Base-by-base conservation (phyloP, 2,797 vertebrate genomes). In the Sebastes iracundus region DNA sequence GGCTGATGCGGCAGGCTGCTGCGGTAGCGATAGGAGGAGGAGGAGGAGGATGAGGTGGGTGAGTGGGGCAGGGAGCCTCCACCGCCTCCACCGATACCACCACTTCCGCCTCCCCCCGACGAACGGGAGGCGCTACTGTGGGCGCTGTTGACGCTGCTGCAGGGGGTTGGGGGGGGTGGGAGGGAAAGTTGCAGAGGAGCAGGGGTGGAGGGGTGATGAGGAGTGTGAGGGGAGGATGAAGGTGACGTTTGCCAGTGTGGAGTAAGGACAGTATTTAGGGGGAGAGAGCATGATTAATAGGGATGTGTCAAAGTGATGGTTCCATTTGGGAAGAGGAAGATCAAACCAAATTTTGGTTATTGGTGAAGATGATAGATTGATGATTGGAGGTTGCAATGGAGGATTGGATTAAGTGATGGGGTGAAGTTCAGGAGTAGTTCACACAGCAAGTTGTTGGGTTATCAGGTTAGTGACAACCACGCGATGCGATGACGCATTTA, bases 21-120 rank as follows among this genome's bases (percentile, higher is more conserved):
- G 96, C 96, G 97, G 96, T 98, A 97, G 95, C 96, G 97, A 96
- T 96, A 97, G 95, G 97, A 97, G 93, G 97, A 97, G 95, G 96
- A 87, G 89, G 92, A 90, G 79, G 86, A 97, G 92, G 97, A 96
- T 89, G 97, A 97, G 94, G 96, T 96, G 86, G 97, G 97, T 94
- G 97, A 98, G 96, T 97, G 97, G 85, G 97, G 96, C 93, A 97
- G 96, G 84, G 97, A 96, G 90, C 97, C 96, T 79, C 97, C 93
- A 79, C 90, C 89, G 7, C 85, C 59, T 10, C 80, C 85, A 55
- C 84, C 84, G 68, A 84, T 53, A 84, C 92, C 86, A 60, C 67
- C 84, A 80, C 87, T 87, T 61, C 91, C 90, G 7, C 93, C 92
- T 75, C 93, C 93, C 60, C 94, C 93, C 32, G 97, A 97, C 33